Evolutionary conservation across 2,113 vertebrate genomes (phyloP).

Genomic region (Crotalus tigris): DNA sequence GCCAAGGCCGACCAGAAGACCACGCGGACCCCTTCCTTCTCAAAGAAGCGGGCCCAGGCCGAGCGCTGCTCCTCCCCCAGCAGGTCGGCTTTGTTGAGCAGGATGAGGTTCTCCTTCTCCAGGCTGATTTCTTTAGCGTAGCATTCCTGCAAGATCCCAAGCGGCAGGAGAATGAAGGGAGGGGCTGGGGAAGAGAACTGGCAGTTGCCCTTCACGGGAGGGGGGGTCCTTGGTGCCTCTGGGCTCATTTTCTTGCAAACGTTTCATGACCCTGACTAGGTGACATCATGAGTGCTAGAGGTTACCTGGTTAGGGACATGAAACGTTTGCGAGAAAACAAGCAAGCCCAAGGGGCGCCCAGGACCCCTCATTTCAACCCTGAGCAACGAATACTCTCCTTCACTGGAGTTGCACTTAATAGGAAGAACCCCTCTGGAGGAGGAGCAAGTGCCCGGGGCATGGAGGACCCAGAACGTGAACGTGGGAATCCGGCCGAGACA

Average conservation of each 20-base stretch:
- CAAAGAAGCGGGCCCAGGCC: constrained; percentile 85
- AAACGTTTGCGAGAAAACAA: too few species aligned
- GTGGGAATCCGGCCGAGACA: background rate
- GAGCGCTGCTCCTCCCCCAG: constrained; percentile 82
- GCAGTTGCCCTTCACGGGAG: too few species aligned
- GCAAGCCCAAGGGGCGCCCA: too few species aligned
- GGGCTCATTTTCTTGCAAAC: too few species aligned
- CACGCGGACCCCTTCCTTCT: constrained; percentile 80
- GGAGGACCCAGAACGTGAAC: background rate
- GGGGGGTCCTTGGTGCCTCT: too few species aligned
- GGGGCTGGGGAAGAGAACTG: background rate
- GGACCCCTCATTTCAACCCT: too few species aligned
- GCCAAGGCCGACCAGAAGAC: constrained; percentile 96
- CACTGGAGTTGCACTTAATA: too few species aligned
- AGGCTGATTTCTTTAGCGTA: constrained; percentile 84
- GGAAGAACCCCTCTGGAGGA: background rate
- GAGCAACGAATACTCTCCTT: too few species aligned
- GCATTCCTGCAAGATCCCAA: constrained; percentile 74
- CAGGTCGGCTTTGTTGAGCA: constrained; percentile 94
- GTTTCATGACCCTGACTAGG: too few species aligned
- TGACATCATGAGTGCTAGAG: too few species aligned
- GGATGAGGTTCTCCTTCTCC: constrained; percentile 88
- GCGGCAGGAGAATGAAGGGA: background rate
- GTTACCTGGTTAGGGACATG: too few species aligned
- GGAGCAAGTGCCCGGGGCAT: background rate